Evolutionary conservation across 2,113 vertebrate species (phyloP), one percentile per base, ranked within the genome.

Genomic region (Lepus europaeus): DNA sequence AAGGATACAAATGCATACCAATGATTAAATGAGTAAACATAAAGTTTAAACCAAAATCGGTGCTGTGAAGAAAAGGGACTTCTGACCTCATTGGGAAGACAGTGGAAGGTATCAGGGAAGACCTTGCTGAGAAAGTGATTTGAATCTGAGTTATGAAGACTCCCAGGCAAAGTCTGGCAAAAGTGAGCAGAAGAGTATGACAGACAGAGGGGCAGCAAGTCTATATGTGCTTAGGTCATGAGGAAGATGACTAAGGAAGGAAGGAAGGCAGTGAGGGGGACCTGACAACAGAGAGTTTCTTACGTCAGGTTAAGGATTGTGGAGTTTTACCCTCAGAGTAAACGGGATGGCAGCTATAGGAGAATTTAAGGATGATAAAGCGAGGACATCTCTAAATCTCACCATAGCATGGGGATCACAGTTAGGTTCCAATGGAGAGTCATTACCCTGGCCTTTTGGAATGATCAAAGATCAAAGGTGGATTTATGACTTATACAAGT

Each of bases 31-130:
- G 45, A n/a, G 45, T 33, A n/a, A 59, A 51, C 59, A 56, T 4
- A 73, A 89, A 95, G 13, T 39, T 89, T 73, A 79, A 76, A n/a
- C 31, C 33, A 77, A 89, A 91, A 29, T 69, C 25, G 74, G 51
- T 51, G 25, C 9, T 63, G 5, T 77, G 56, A 69, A 82, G 53
- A 49, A 68, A 86, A 94, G 79, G 29, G 63, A 53, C 16, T 29
- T 72, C 59, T 78, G 63, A 78, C 19, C 33, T 85, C 17, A 2
- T n/a, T 29, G 23, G 33, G 51, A 93, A 22, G 59, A 51, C 13
- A 23, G 14, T 9, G 9, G 11, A 27, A 89, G 9, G 10, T 77
- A 13, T 80, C 49, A 76, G 27, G 73, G 8, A 89, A 85, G 20
- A 10, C 1, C 25, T 74, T 78, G 59, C 22, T 14, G 9, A 73